phyloP scores from a whole-genome alignment of 37 sponge, comb jelly and placozoan genomes.

The Dysidea cf. avara region DNA sequence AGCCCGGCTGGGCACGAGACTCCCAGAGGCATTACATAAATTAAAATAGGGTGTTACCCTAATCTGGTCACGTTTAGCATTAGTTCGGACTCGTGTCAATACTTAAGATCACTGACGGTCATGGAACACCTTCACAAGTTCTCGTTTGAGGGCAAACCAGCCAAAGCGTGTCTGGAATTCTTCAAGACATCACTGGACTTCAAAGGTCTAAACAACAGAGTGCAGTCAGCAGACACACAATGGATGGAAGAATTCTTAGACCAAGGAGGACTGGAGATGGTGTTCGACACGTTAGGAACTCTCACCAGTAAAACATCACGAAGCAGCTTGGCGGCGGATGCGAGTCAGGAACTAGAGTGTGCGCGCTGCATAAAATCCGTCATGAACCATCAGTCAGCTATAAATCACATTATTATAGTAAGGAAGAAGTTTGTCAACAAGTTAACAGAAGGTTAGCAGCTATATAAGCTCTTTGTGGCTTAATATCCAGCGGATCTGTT shows the following conservation, averaged over 20 bases:
- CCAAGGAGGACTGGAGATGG: slow-evolving; percentile 67
- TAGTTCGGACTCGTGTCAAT: too few relatives aligned
- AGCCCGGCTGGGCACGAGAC: too few relatives aligned
- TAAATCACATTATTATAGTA: slow-evolving; percentile 71
- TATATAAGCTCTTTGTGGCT: too few relatives aligned
- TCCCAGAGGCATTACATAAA: too few relatives aligned
- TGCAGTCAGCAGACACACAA: slow-evolving; percentile 55
- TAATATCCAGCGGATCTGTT: too few relatives aligned
- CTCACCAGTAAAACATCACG: slow-evolving; percentile 64
- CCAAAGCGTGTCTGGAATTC: too few relatives aligned
- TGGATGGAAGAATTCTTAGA: slow-evolving; percentile 91
- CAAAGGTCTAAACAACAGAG: slow-evolving; percentile 64
- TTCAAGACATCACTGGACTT: too few relatives aligned
- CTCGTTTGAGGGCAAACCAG: too few relatives aligned
- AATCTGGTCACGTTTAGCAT: too few relatives aligned
- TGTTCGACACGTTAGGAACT: slow-evolving; percentile 77
- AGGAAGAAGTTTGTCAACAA: slow-evolving; percentile 57
- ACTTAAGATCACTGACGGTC: too few relatives aligned
- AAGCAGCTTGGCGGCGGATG: slow-evolving; percentile 75
- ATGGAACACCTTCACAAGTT: too few relatives aligned
- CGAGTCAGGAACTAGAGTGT: slow-evolving; percentile 86
- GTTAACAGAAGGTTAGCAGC: slow-evolving; percentile 72
- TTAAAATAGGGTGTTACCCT: too few relatives aligned
- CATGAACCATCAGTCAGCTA: slow-evolving; percentile 80
- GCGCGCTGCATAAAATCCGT: slow-evolving; percentile 80